Base-by-base conservation (phyloP, 2,113 vertebrate genomes). In the Sardina pilchardus region DNA sequence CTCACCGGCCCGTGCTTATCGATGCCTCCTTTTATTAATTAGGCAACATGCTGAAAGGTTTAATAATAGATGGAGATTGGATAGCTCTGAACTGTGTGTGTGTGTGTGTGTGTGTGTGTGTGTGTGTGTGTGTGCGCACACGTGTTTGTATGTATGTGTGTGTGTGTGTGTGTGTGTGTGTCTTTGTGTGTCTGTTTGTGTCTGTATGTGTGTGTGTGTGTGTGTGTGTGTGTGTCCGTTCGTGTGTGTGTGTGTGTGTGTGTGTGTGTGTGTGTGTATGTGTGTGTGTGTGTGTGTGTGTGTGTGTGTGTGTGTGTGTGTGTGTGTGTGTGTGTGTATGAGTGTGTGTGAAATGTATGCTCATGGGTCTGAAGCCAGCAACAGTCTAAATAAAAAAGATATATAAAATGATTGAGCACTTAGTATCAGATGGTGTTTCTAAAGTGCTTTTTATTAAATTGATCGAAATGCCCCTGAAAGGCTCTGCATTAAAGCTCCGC, bases 101-200 rank as follows among this genome's bases (percentile, higher is more conserved):
- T 87, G 82, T 84, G 81, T 24, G 48, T 83, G 56, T 86, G 82
- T 87, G 83, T 83, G 78, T 87, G 63, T 84, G 82, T 30, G 83
- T 85, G 36, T 83, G 24, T 78, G 30, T 36, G 48, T 8, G 63
- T 59, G 86, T 48, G 81, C 16, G 81, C 14, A 75, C 7, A 8
- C 12, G 47, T 44, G 82, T n/a, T n/a, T 26, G 19, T 82, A 10
- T 78, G 59, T 26, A 24, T n/a, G 24, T 26, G 59, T 63, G 59
- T 9, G 59, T 26, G 59, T 9, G n/a, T 26, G 59, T 24, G 59
- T n/a, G 59, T 17, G 50, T 53, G 50, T 17, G 50, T 17, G 50
- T 53, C 3, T 21, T 3, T 53, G 16, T 19, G 14, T 53, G 14
- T 53, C 17, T 8, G 50, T 53, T 17, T 53, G 17, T 53, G 50